phyloP scores from a whole-genome alignment of 2,888 invertebrate genomes.

The Apantesis nais region DNA sequence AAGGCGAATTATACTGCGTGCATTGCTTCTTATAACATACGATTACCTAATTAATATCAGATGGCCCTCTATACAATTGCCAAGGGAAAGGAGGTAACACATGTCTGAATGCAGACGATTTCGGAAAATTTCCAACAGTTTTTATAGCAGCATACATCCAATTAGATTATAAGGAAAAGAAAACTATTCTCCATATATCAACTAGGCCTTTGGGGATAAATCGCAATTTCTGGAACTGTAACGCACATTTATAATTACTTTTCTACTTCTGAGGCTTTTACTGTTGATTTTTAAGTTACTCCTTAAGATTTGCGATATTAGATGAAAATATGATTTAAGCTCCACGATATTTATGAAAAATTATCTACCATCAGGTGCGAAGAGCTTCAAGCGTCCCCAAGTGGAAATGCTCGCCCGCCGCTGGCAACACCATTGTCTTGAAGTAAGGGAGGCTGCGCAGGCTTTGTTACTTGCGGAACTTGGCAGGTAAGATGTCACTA shows the following conservation, averaged over 20 bases:
- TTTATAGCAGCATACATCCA: neutral
- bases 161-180: neutral
- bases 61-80: neutral
- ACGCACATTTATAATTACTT: too few relatives aligned
- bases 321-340: too few relatives aligned
- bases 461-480: slow-evolving; percentile 97
- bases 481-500: slow-evolving; percentile 86
- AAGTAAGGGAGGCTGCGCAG: slow-evolving; percentile 98
- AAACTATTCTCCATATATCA: too few relatives aligned
- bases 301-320: too few relatives aligned
- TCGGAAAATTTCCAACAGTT: neutral
- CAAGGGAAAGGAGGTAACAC: neutral
- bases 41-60: neutral
- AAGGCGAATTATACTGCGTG: slow-evolving; percentile 1
- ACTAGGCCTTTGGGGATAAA: too few relatives aligned
- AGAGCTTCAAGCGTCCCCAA: slow-evolving; percentile 96
- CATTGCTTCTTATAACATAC: neutral
- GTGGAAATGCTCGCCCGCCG: slow-evolving; percentile 98
- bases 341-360: neutral
- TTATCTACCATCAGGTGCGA: slow-evolving; percentile 83
- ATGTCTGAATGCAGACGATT: neutral
- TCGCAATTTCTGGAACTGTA: too few relatives aligned
- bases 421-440: slow-evolving; percentile 99
- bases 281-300: too few relatives aligned
- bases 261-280: too few relatives aligned